Evolutionary conservation across 2,888 invertebrate species (phyloP).

Genomic region (Altica lythri): DNA sequence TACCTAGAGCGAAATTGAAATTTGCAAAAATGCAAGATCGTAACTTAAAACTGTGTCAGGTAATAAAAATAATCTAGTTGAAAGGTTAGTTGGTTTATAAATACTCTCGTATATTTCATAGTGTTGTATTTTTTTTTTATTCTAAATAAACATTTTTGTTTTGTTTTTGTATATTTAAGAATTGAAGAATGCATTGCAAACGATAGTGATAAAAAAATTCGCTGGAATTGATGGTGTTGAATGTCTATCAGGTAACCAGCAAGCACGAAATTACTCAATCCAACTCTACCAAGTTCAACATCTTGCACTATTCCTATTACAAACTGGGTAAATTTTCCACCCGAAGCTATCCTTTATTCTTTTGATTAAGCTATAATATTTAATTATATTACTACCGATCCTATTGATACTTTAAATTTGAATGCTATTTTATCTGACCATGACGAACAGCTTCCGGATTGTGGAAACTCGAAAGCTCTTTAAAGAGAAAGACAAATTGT

Average conservation of each 20-base stretch:
- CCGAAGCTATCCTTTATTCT: no score
- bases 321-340: no score
- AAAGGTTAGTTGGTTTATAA: no score
- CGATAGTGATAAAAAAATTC: neutral
- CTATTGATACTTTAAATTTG: neutral
- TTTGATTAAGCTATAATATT: neutral
- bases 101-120: no score
- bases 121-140: no score
- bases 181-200: neutral
- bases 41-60: no score
- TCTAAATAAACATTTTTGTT: no score
- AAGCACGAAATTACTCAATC: neutral
- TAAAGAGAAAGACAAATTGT: no score
- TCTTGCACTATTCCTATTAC: no score
- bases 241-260: neutral
- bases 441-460: neutral
- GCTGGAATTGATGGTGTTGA: neutral
- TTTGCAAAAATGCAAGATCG: no score
- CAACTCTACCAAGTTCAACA: neutral
- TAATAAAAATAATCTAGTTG: no score
- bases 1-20: no score
- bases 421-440: neutral
- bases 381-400: neutral
- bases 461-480: neutral
- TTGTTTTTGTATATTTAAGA: neutral